phyloP scores from a whole-genome alignment of 2,888 invertebrate genomes.

The Platypus cylindrus region DNA sequence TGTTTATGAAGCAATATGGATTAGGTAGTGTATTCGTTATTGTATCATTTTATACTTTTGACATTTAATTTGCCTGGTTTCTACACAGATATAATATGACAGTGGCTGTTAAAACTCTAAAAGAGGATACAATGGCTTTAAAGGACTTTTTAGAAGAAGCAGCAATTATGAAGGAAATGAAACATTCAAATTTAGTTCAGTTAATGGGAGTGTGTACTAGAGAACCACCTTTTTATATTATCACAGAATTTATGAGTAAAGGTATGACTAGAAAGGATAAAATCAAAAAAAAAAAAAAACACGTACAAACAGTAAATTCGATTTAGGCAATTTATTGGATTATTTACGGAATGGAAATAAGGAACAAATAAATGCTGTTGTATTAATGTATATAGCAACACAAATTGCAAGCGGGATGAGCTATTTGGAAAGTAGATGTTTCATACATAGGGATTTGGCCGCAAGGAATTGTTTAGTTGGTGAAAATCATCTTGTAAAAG shows the following conservation, averaged over 20 bases:
- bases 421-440: conserved; percentile 88
- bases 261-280: conserved; percentile 39
- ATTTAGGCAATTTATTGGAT: conserved; percentile 73
- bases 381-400: conserved; percentile 98
- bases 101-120: conserved; percentile 96
- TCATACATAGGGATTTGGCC: conserved; percentile 94
- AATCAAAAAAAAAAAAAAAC: not conserved
- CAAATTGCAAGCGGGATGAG: conserved; percentile 99
- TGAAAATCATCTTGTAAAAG: conserved; percentile 94
- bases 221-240: conserved; percentile 98
- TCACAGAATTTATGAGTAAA: conserved; percentile 98
- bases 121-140: conserved; percentile 98
- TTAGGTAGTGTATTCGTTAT: conserved; percentile 35
- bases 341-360: conserved; percentile 81
- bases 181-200: conserved; percentile 96
- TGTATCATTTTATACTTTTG: not conserved
- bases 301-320: too few relatives aligned
- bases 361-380: conserved; percentile 84
- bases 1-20: conserved; percentile 97
- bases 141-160: conserved; percentile 99
- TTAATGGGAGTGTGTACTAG: conserved; percentile 95
- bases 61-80: not conserved
- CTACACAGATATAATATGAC: conserved; percentile 68
- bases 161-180: conserved; percentile 99
- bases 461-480: conserved; percentile 98